phyloP scores from a whole-genome alignment of 2,797 vertebrate genomes.

The Rhinoraja longicauda region DNA sequence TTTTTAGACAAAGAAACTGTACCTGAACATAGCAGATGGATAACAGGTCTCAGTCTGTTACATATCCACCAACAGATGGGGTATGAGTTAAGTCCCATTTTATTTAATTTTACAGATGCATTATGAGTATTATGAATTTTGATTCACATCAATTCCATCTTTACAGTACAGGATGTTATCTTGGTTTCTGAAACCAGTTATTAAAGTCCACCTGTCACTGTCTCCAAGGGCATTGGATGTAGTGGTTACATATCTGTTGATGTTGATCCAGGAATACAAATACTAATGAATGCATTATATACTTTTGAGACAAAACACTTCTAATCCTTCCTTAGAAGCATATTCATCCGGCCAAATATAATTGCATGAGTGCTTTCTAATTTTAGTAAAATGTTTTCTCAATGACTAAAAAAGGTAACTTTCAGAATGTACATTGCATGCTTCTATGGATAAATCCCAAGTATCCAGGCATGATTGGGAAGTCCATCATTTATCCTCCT shows the following conservation, averaged over 20 bases:
- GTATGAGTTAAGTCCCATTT: not conserved
- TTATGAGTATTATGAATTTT: conserved; percentile 1
- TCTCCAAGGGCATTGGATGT: not conserved
- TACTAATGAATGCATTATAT: not conserved
- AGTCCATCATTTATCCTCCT: too few species aligned
- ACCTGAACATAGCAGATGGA: not conserved
- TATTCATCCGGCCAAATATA: not conserved
- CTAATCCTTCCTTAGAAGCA: not conserved
- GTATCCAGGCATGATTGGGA: too few species aligned
- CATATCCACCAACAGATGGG: not conserved
- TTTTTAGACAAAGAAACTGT: not conserved
- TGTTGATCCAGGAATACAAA: not conserved
- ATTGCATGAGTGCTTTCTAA: not conserved
- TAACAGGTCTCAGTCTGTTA: not conserved
- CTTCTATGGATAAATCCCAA: too few species aligned
- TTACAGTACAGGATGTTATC: not conserved
- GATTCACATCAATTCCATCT: not conserved
- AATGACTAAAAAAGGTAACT: not conserved
- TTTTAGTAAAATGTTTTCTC: not conserved
- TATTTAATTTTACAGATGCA: not conserved
- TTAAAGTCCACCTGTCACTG: conserved; percentile 23
- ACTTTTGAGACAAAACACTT: not conserved
- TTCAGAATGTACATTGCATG: not conserved
- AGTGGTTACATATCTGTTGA: not conserved
- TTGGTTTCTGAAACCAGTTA: not conserved